phyloP scores from a whole-genome alignment of 2,113 vertebrate genomes.

The Nipponia nippon region DNA sequence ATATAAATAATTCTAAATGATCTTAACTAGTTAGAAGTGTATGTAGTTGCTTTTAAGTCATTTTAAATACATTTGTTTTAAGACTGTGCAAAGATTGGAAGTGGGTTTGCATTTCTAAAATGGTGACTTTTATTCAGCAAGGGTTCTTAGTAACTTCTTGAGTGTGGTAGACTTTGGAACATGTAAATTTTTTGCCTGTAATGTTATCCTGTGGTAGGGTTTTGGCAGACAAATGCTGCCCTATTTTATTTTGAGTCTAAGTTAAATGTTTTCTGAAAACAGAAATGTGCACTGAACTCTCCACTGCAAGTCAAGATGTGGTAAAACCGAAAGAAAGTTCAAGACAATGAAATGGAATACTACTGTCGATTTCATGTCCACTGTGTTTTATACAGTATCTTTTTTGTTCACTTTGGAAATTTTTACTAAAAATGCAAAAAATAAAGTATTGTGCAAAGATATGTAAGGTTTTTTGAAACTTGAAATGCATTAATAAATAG shows the following conservation, averaged over 20 bases:
- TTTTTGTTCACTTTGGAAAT: slow-evolving; percentile 88
- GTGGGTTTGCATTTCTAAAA: slow-evolving; percentile 81
- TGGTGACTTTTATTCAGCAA: slow-evolving; percentile 78
- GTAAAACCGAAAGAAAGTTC: slow-evolving; percentile 82
- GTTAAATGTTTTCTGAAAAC: slow-evolving; percentile 84
- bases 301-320: slow-evolving; percentile 91
- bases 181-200: slow-evolving; percentile 81
- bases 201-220: slow-evolving; percentile 84
- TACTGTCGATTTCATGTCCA: slow-evolving; percentile 90
- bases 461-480: slow-evolving; percentile 94
- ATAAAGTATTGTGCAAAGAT: slow-evolving; percentile 88
- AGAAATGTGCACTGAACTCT: slow-evolving; percentile 89
- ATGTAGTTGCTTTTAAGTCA: slow-evolving; percentile 81
- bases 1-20: slow-evolving; percentile 83
- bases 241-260: slow-evolving; percentile 86
- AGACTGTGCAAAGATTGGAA: slow-evolving; percentile 82
- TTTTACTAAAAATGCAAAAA: slow-evolving; percentile 90
- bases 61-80: slow-evolving; percentile 79
- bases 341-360: slow-evolving; percentile 80
- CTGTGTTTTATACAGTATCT: slow-evolving; percentile 93
- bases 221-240: slow-evolving; percentile 73
- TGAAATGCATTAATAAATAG: slow-evolving; percentile 98
- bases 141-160: slow-evolving; percentile 81
- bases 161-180: slow-evolving; percentile 83
- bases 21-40: slow-evolving; percentile 74